Conservation (phyloP, 1,140 invertebrate genomes). For the Psix sp. region DNA sequence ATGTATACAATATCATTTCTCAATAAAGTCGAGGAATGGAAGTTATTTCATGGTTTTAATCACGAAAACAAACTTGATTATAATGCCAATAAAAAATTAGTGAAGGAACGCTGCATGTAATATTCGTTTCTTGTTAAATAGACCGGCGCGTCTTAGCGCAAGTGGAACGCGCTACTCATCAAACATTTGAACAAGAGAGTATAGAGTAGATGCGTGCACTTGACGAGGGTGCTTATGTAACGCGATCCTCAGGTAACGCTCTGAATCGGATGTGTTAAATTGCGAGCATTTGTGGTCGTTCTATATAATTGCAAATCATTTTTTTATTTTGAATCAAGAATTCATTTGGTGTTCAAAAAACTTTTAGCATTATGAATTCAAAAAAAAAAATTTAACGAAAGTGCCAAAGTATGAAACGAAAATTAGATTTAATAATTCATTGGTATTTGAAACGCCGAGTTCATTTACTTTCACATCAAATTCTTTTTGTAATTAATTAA, state of each 20-base stretch:
- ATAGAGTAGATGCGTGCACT: conserved; percentile 24
- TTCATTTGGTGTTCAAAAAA: too few relatives aligned
- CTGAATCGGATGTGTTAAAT: conserved; percentile 33
- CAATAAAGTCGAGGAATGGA: neutral
- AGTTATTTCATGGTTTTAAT: conserved; percentile 13
- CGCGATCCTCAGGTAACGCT: conserved; percentile 29
- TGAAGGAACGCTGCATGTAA: conserved; percentile 24
- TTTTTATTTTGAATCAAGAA: too few relatives aligned
- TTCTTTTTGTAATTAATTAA: too few relatives aligned
- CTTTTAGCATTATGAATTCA: too few relatives aligned
- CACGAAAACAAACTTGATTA: conserved; percentile 43
- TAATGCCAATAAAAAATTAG: conserved; percentile 16
- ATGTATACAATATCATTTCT: neutral
- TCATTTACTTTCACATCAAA: too few relatives aligned
- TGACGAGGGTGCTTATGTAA: conserved; percentile 37
- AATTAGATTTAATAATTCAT: too few relatives aligned
- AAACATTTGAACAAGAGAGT: conserved; percentile 62
- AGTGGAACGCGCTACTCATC: conserved; percentile 57
- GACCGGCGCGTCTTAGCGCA: conserved; percentile 10
- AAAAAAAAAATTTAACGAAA: too few relatives aligned
- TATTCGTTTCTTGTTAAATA: conserved; percentile 43
- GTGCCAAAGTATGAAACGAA: too few relatives aligned
- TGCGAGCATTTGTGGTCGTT: neutral
- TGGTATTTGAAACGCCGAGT: too few relatives aligned
- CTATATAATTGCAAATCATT: neutral